These are phyloP conservation scores for Fragum fragum DNA, from an alignment of 2,888 invertebrate genomes.

Conservation along the genomic window DNA sequence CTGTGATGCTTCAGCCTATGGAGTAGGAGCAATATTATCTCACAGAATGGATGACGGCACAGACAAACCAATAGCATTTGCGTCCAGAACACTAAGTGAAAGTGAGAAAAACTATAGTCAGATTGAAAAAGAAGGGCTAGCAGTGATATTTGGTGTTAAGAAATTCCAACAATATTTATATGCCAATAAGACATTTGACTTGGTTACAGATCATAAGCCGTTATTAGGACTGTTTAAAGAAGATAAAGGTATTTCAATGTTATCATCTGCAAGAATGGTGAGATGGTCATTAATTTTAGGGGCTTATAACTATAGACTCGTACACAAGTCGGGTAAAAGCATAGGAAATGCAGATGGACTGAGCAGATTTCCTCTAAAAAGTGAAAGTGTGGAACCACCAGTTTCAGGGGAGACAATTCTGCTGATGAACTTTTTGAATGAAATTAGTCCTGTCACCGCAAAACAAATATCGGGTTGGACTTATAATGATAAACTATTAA, in stretches of 20 bases:
- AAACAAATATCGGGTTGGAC: conserved; percentile 5
- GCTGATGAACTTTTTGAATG: too few species aligned
- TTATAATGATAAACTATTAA: not conserved
- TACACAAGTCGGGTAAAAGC: conserved; percentile 14
- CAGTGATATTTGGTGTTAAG: conserved; percentile 64
- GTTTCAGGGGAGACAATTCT: conserved; percentile 21
- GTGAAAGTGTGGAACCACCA: conserved; percentile 30
- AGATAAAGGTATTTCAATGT: too few species aligned
- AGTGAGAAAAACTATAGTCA: conserved; percentile 70
- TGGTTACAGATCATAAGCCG: conserved; percentile 54
- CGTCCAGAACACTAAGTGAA: conserved; percentile 48
- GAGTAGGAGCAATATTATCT: too few species aligned
- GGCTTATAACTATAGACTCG: conserved; percentile 23
- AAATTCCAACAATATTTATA: conserved; percentile 72
- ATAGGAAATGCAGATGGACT: conserved; percentile 27
- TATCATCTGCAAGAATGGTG: too few species aligned
- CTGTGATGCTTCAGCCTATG: conserved; percentile 84
- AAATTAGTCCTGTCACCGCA: not conserved
- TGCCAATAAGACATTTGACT: conserved; percentile 53
- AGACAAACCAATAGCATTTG: conserved; percentile 51
- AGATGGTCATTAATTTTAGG: conserved; percentile 24
- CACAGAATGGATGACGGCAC: too few species aligned
- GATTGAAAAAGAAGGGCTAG: conserved; percentile 71
- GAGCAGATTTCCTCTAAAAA: conserved; percentile 27
- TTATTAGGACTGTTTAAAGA: too few species aligned